Percentiles rank a stretch among this genome's conserved stretches.
Conservation (phyloP, 2,113 vertebrate genomes). For the Rhinopithecus roxellana region DNA sequence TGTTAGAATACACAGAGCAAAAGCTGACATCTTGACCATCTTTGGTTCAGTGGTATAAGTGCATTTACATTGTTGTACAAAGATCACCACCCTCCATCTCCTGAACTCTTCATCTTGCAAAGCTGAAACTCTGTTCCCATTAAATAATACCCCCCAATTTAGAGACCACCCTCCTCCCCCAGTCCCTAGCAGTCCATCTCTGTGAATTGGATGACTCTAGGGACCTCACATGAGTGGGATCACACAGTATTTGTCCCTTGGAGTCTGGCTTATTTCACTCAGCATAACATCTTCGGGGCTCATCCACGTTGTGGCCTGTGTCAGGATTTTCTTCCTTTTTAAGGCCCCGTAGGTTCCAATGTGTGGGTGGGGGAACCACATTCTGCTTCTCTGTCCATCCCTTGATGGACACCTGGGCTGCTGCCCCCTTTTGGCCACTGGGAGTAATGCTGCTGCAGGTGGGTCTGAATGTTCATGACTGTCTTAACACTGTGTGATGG, state of each 20-base stretch:
- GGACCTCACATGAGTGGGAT: background rate
- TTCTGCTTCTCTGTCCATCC: rapidly evolving
- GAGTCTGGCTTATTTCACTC: background rate
- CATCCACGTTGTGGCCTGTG: rapidly evolving
- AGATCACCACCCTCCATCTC: rapidly evolving
- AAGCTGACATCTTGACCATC: rapidly evolving
- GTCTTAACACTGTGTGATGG: background rate
- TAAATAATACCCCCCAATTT: rapidly evolving
- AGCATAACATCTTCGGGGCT: rapidly evolving
- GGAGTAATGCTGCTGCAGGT: rapidly evolving
- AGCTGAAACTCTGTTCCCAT: no score
- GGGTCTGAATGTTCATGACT: rapidly evolving
- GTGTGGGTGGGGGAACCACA: no score
- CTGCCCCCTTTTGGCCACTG: rapidly evolving
- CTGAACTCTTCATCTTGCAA: background rate
- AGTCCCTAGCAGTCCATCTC: background rate
- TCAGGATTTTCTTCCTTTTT: background rate
- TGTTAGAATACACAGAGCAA: background rate
- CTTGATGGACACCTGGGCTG: rapidly evolving
- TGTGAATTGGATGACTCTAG: background rate
- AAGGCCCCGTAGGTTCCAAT: rapidly evolving
- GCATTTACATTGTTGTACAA: rapidly evolving
- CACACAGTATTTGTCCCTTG: rapidly evolving
- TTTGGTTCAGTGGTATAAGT: rapidly evolving
- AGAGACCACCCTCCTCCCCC: background rate